phyloP scores from a whole-genome alignment of 1,140 invertebrate genomes.

The Ostrea edulis region DNA sequence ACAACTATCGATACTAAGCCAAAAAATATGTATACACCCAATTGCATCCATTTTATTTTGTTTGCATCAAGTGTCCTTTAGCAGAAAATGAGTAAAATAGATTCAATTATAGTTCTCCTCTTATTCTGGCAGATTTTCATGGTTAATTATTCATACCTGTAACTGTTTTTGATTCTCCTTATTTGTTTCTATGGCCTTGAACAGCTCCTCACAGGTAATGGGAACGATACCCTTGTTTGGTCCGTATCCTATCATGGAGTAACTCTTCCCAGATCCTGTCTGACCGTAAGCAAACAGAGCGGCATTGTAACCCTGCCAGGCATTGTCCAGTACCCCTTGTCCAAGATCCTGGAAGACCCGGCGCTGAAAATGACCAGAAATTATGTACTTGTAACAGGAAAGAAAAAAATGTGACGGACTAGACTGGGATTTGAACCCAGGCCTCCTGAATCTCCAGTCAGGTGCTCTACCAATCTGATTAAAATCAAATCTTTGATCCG shows the following conservation, averaged over 20 bases:
- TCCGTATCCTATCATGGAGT: slow-evolving; percentile 86
- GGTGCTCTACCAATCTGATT: no score
- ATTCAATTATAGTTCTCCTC: no score
- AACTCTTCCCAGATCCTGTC: slow-evolving; percentile 84
- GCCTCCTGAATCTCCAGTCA: no score
- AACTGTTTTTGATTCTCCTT: slow-evolving; percentile 64
- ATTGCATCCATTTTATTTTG: no score
- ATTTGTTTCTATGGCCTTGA: slow-evolving; percentile 68
- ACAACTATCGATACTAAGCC: no score
- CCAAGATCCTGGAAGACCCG: slow-evolving; percentile 83
- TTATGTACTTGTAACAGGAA: not conserved
- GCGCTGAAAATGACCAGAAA: slow-evolving; percentile 79
- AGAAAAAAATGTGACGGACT: no score
- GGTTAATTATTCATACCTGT: slow-evolving; percentile 77
- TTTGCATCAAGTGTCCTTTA: no score
- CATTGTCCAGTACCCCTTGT: slow-evolving; percentile 82
- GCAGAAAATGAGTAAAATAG: no score
- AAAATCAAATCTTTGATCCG: no score
- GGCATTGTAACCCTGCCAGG: slow-evolving; percentile 84
- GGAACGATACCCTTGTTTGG: slow-evolving; percentile 87
- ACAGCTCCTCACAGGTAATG: slow-evolving; percentile 83
- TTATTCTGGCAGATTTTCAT: not conserved
- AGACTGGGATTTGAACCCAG: no score
- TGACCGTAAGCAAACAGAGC: slow-evolving; percentile 84
- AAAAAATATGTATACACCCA: no score